A percentile compares a stretch with the other conserved stretches of the same genome.
Conservation (phyloP, 2,797 vertebrate species). For the Crax fasciolata region DNA sequence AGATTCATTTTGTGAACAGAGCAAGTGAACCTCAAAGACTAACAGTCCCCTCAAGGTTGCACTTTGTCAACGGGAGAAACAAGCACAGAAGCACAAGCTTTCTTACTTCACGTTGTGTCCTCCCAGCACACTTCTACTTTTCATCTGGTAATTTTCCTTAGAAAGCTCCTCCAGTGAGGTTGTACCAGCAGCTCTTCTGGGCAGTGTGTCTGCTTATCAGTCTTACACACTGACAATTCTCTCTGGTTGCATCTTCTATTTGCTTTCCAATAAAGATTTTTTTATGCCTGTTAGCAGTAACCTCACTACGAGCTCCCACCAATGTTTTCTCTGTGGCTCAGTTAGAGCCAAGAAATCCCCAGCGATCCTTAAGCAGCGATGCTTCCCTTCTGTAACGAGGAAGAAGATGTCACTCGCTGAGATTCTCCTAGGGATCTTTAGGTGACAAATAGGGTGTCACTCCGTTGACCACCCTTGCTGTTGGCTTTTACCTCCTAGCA, state of each 20-base stretch:
- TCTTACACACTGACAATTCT: background rate
- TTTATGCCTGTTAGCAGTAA: background rate
- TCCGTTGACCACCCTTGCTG: accelerated
- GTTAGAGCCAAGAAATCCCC: background rate
- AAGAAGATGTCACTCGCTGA: background rate
- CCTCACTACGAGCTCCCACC: background rate
- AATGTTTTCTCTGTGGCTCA: background rate
- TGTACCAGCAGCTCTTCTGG: background rate
- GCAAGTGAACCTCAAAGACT: background rate
- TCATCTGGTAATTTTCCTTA: slow-evolving; percentile 23
- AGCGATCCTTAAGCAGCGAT: background rate
- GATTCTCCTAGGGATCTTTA: background rate
- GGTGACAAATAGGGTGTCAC: background rate
- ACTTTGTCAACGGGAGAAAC: background rate
- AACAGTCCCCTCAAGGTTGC: background rate
- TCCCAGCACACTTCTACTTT: background rate
- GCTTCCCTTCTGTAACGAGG: background rate
- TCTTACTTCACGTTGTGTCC: background rate
- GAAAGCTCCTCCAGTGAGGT: background rate
- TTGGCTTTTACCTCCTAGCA: background rate
- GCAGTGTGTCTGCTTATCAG: background rate
- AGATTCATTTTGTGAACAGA: background rate
- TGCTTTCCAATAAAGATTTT: background rate
- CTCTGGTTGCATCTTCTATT: background rate
- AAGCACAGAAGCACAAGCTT: background rate